A percentile compares a stretch with the other conserved stretches of the same genome.
phyloP scores from a whole-genome alignment of 2,797 vertebrate genomes.

The Lepus townsendii region DNA sequence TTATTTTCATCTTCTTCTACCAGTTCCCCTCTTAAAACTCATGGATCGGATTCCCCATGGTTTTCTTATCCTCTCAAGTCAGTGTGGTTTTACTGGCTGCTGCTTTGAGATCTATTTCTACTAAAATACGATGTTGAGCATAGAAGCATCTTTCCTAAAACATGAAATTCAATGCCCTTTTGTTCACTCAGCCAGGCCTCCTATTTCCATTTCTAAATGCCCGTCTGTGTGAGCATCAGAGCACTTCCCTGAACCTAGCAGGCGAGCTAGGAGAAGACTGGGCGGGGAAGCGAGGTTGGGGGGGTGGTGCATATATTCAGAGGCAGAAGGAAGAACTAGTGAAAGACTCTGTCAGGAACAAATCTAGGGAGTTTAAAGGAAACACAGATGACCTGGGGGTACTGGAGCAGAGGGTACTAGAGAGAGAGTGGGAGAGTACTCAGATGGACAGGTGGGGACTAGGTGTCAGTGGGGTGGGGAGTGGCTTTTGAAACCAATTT shows the following conservation, averaged over 20 bases:
- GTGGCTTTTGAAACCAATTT: neutral
- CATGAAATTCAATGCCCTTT: neutral
- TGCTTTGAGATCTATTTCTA: neutral
- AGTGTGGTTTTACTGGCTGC: neutral
- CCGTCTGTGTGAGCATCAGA: neutral
- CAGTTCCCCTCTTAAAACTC: neutral
- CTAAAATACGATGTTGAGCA: neutral
- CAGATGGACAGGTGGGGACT: neutral
- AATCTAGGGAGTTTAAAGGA: neutral
- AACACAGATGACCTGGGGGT: neutral
- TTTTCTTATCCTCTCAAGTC: neutral
- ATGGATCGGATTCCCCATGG: neutral
- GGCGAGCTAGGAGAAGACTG: neutral
- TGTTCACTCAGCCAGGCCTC: neutral
- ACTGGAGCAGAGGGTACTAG: accelerated
- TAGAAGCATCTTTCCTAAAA: neutral
- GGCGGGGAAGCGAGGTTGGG: too few relatives aligned
- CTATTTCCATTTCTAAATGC: neutral
- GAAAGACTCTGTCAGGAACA: neutral
- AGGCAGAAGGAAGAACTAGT: neutral
- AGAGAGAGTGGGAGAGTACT: neutral
- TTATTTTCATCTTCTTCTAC: neutral
- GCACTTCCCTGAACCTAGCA: neutral
- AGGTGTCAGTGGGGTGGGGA: neutral
- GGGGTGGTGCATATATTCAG: neutral